Evolutionary conservation across 2,113 vertebrate genomes (phyloP).

Genomic region (Scophthalmus maximus): DNA sequence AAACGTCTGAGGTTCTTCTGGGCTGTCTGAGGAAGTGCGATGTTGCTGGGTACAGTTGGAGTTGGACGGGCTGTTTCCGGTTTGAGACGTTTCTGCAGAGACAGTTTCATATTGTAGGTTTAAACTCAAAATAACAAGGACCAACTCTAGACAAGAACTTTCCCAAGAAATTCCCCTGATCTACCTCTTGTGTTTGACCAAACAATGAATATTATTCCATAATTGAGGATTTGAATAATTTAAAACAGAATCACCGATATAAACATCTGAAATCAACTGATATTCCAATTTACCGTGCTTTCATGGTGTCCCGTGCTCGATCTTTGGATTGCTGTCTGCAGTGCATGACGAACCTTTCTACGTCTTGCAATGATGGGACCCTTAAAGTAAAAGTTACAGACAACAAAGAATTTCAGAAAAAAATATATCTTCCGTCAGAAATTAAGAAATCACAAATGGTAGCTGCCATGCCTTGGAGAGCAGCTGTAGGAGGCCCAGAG

Average conservation of each 20-base stretch:
- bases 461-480: constrained; percentile 63
- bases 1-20: constrained; percentile 58
- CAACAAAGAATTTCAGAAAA: not conserved
- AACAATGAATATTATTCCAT: not conserved
- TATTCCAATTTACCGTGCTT: constrained; percentile 44
- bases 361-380: constrained; percentile 27
- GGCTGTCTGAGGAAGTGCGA: constrained; percentile 57
- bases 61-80: not conserved
- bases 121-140: not conserved
- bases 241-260: not conserved
- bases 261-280: too few species aligned
- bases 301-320: not conserved
- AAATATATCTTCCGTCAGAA: not conserved
- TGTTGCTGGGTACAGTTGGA: constrained; percentile 49
- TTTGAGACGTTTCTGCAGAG: constrained; percentile 47
- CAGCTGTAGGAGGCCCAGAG: constrained; percentile 81
- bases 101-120: not conserved
- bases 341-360: constrained; percentile 28
- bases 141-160: not conserved
- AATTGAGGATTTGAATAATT: not conserved
- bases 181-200: not conserved
- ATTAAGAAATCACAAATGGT: not conserved
- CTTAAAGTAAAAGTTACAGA: constrained; percentile 18
- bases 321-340: not conserved
- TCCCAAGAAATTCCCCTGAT: not conserved